These are phyloP conservation scores for Zaprionus vittiger DNA, from an alignment of 1,140 invertebrate genomes.

Conservation along the genomic window DNA sequence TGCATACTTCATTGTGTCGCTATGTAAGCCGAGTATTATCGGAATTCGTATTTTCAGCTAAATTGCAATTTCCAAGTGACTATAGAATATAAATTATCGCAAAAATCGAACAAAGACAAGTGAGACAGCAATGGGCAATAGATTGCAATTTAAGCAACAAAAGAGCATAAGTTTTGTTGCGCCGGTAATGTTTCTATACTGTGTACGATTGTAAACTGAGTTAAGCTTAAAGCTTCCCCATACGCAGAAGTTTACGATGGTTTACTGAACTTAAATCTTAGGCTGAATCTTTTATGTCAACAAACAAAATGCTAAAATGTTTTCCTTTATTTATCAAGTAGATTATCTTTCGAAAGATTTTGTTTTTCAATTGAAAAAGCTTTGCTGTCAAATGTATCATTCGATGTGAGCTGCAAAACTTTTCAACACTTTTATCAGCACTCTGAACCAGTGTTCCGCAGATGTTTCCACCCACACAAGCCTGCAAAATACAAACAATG, in stretches of 20 bases:
- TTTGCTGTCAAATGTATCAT: background rate
- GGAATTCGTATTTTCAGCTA: constrained; percentile 6
- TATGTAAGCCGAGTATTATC: constrained; percentile 19
- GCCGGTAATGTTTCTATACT: background rate
- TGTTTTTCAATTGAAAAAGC: background rate
- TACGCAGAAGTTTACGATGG: no score
- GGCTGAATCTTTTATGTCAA: no score
- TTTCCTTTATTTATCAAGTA: background rate
- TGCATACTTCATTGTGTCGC: constrained; percentile 47
- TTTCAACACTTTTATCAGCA: constrained; percentile 11
- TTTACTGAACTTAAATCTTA: no score
- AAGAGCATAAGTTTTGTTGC: background rate
- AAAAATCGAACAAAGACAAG: background rate
- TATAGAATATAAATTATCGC: constrained; percentile 8
- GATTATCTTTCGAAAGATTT: background rate
- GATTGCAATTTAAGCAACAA: background rate
- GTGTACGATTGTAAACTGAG: background rate
- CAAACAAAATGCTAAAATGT: background rate
- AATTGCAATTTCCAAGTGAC: constrained; percentile 17
- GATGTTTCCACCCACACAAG: background rate
- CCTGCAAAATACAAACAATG: constrained; percentile 23
- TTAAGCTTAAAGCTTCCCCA: background rate
- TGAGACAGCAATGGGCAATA: background rate
- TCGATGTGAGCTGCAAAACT: background rate
- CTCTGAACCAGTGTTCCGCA: constrained; percentile 16